phyloP scores from a whole-genome alignment of 2,888 invertebrate genomes.

The Agonopterix subpropinquella region DNA sequence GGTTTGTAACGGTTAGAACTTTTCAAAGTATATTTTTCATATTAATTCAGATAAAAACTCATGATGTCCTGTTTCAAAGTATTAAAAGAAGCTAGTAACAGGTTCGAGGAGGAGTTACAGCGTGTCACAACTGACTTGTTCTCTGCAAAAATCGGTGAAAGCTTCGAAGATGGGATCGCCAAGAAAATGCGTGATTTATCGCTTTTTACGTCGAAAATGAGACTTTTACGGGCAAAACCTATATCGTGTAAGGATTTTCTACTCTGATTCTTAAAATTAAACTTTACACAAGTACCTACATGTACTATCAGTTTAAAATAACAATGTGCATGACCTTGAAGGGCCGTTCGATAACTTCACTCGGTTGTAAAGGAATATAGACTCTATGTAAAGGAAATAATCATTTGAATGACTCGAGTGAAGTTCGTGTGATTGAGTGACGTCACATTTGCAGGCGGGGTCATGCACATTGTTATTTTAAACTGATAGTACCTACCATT shows the following conservation, averaged over 20 bases:
- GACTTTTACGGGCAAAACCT: conserved; percentile 45
- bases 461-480: no score
- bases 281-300: no score
- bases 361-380: no score
- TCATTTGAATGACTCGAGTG: no score
- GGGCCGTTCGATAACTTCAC: no score
- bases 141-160: conserved; percentile 31
- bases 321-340: no score
- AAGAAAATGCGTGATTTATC: conserved; percentile 43
- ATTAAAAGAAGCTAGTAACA: conserved; percentile 40
- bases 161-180: conserved; percentile 38
- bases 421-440: no score
- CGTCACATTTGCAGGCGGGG: no score
- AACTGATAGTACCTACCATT: no score
- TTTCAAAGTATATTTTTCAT: not conserved
- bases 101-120: conserved; percentile 40
- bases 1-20: not conserved
- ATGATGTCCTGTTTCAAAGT: conserved; percentile 45
- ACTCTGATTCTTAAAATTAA: no score
- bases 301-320: no score
- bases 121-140: conserved; percentile 31
- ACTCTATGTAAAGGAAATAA: no score
- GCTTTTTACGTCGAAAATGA: conserved; percentile 47
- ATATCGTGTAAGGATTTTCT: conserved; percentile 36
- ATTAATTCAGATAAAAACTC: not conserved